Base-by-base conservation (phyloP, 2,797 vertebrate species). In the Sebastes vulpes region DNA sequence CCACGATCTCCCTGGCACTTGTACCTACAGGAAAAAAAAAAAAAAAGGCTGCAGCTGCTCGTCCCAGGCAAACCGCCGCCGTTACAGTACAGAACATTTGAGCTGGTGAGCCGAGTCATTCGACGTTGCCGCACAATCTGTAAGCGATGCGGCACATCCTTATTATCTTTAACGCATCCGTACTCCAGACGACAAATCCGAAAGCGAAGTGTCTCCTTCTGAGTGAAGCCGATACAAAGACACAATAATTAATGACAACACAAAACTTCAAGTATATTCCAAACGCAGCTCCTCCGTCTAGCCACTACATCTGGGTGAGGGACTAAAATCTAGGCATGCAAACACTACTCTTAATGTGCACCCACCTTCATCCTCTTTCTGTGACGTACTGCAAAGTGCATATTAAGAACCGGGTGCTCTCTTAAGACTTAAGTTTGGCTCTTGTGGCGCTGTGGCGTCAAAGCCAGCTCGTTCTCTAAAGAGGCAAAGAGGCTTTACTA, bases 261-360 rank as follows among this genome's bases (percentile, higher is more conserved):
- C 75, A 94, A 88, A 90, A 93, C 93, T 96, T 96, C 95, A 96
- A 96, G 96, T 95, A 95, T 93, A 82, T 88, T 92, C 91, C 82
- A 84, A 92, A 94, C 63, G 82, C 91, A 87, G 90, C 89, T 89
- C 87, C 79, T 88, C 84, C 60, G 65, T 92, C 87, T 90, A 86
- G 72, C 72, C 77, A 83, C 92, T 91, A 88, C 75, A 72, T 82
- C 88, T 81, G 75, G 65, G 65, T 72, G 77, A 89, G 69, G 87
- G 77, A 87, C 86, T 89, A 87, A 89, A 88, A 72, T 93, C 85
- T 91, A 95, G 21, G 81, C 95, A 95, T 96, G 95, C 95, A 93
- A 85, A 84, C 83, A 88, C 84, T 73, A 91, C 84, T 68, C 58
- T 70, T 46, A 77, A 82, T 76, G 80, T 85, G 88, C 83, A 84